Evolutionary conservation across 2,888 invertebrate species (phyloP).

Genomic region (Acleris literana): DNA sequence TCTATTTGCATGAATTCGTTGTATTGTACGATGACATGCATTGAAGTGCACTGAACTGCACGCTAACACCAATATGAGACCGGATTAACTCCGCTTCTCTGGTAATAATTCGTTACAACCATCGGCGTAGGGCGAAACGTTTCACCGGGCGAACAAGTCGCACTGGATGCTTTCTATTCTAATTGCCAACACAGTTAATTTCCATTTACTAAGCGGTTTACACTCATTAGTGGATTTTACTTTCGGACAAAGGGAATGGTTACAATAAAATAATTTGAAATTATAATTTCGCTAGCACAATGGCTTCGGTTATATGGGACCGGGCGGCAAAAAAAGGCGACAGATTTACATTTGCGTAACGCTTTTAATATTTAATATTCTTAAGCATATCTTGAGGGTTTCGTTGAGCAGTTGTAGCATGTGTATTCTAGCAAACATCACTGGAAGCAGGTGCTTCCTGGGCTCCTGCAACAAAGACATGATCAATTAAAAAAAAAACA

Average conservation of each 20-base stretch:
- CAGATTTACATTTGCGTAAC: conserved; percentile 86
- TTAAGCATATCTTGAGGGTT: conserved; percentile 85
- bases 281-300: conserved; percentile 28
- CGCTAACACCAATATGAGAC: conserved; percentile 13
- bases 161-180: conserved; percentile 14
- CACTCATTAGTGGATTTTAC: conserved; percentile 29
- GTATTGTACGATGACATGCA: conserved; percentile 46
- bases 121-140: conserved; percentile 10
- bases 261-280: conserved; percentile 32
- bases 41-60: conserved; percentile 43
- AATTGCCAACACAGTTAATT: conserved; percentile 29
- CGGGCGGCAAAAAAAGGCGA: conserved; percentile 28
- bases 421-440: conserved; percentile 87
- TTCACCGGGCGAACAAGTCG: conserved; percentile 19
- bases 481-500: neutral
- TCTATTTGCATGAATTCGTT: conserved; percentile 56
- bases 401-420: conserved; percentile 86
- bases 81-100: conserved; percentile 25
- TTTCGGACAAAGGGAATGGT: conserved; percentile 20
- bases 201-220: conserved; percentile 26
- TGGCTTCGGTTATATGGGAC: conserved; percentile 11
- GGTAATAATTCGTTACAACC: conserved; percentile 25
- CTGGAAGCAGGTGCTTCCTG: conserved; percentile 86
- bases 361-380: conserved; percentile 86
- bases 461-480: conserved; percentile 83